These are phyloP conservation scores for Calameuta pallipes DNA, from an alignment of 2,888 invertebrate species.

Conservation along the genomic window DNA sequence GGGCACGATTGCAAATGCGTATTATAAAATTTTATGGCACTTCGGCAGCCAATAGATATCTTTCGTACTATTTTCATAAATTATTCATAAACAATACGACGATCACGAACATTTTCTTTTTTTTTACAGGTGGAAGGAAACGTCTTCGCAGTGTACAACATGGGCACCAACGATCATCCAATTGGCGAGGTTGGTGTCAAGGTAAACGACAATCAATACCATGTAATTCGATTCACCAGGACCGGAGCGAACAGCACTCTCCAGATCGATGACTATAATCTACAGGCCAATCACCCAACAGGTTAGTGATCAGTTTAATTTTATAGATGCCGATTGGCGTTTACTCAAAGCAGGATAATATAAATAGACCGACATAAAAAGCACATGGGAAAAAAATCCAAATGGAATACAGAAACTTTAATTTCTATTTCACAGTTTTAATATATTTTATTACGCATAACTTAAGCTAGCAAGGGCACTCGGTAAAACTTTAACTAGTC, in stretches of 20 bases:
- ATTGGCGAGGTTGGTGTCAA: slow-evolving; percentile 90
- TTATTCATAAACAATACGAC: neutral
- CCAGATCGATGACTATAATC: slow-evolving; percentile 91
- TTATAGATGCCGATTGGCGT: neutral
- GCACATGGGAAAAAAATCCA: neutral
- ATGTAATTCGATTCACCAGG: slow-evolving; percentile 90
- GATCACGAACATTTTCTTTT: neutral
- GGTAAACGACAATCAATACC: slow-evolving; percentile 94
- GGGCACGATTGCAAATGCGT: neutral
- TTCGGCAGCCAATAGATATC: neutral
- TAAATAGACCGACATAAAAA: neutral
- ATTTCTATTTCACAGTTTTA: neutral
- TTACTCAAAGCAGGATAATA: neutral
- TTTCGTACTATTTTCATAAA: neutral
- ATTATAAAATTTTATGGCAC: neutral
- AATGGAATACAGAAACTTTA: neutral
- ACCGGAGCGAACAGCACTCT: slow-evolving; percentile 90
- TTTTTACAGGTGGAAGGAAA: slow-evolving; percentile 85
- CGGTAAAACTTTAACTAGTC: neutral
- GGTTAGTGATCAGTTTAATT: slow-evolving; percentile 69
- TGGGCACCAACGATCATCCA: slow-evolving; percentile 91
- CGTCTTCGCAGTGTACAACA: slow-evolving; percentile 93
- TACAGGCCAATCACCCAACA: slow-evolving; percentile 85
- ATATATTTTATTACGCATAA: neutral
- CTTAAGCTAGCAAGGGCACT: neutral